A percentile compares a stretch with the other conserved stretches of the same genome.
These are phyloP conservation scores for Petrophora chlorosata DNA, from an alignment of 2,888 invertebrate species.

Conservation along the genomic window DNA sequence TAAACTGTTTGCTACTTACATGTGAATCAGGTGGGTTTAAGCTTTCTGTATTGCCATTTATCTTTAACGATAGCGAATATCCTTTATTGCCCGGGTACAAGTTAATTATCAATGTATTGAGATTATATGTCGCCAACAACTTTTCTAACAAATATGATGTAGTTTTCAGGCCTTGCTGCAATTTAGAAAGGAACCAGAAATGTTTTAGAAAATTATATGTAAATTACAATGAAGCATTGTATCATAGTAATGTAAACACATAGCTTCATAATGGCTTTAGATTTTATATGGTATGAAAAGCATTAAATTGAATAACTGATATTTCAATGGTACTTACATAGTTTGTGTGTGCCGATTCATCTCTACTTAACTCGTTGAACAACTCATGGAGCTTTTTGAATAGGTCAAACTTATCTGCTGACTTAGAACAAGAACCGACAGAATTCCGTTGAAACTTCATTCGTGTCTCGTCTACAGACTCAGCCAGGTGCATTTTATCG, in stretches of 20 bases:
- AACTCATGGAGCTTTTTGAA: conserved; percentile 80
- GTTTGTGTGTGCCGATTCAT: conserved; percentile 72
- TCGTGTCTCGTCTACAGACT: conserved; percentile 77
- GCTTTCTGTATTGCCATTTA: conserved; percentile 81
- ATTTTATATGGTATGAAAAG: neutral
- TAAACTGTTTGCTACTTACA: conserved; percentile 55
- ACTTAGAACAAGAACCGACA: conserved; percentile 62
- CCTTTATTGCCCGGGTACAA: conserved; percentile 96
- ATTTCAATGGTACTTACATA: conserved; percentile 59
- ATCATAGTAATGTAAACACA: neutral
- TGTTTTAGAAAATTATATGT: neutral
- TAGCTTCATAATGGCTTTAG: neutral
- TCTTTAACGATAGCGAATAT: conserved; percentile 88
- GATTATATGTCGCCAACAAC: conserved; percentile 91
- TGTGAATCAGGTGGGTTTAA: conserved; percentile 72
- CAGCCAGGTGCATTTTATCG: conserved; percentile 78
- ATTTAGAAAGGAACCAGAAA: conserved; percentile 38
- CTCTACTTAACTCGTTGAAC: conserved; percentile 75
- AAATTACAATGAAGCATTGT: too few species aligned
- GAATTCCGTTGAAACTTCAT: conserved; percentile 77
- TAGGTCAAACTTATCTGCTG: conserved; percentile 75
- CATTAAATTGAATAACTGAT: neutral
- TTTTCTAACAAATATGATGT: conserved; percentile 92
- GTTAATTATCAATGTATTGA: conserved; percentile 95
- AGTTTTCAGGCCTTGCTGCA: conserved; percentile 84